Conservation (phyloP, 1,140 invertebrate genomes). For the Steinernema feltiae region DNA sequence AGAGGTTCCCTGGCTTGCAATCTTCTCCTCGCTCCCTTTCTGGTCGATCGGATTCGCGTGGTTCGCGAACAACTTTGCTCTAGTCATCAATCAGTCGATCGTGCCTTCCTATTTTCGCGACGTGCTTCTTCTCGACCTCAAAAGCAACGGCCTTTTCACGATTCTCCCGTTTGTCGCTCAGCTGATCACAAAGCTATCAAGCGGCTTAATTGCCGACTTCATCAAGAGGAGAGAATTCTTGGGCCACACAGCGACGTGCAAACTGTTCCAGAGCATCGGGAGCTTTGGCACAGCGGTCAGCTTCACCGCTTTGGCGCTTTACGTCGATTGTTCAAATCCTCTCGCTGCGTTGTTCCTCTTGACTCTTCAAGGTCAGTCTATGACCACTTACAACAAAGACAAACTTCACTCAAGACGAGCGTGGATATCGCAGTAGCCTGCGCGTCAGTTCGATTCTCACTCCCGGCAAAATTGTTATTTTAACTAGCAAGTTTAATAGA, state of each 20-base stretch:
- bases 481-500: too few species aligned
- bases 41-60: neutral
- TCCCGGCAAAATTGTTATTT: too few species aligned
- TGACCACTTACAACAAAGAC: too few species aligned
- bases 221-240: neutral
- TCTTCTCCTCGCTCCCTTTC: neutral
- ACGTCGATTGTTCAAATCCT: neutral
- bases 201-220: neutral
- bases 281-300: neutral
- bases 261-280: constrained; percentile 2
- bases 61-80: constrained; percentile 10
- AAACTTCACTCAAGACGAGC: too few species aligned
- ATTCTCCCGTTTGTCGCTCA: constrained; percentile 16
- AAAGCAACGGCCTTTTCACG: constrained; percentile 18
- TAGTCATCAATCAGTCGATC: constrained; percentile 8
- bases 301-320: neutral
- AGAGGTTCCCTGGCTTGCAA: neutral
- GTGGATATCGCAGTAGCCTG: too few species aligned
- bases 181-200: constrained; percentile 6
- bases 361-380: too few species aligned
- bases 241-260: neutral
- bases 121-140: neutral
- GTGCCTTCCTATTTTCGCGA: constrained; percentile 16
- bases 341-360: too few species aligned
- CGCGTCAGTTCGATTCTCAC: too few species aligned